A percentile compares a stretch with the other conserved stretches of the same genome.
Conservation (phyloP, 2,113 vertebrate species). For the Dasyprocta punctata region DNA sequence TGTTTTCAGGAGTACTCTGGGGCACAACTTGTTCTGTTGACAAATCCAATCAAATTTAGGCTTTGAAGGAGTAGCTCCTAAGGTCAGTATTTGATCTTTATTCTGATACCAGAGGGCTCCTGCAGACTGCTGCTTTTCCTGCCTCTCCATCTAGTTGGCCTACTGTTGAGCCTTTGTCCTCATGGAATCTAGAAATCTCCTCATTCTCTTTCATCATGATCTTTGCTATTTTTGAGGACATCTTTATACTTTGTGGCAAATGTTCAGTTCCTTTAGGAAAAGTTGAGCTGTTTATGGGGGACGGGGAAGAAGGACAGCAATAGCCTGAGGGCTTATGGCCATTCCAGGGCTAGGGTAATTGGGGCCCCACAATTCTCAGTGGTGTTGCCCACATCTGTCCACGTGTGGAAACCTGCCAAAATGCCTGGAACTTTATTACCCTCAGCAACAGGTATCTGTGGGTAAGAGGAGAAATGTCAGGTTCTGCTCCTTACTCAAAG, state of each 20-base stretch:
- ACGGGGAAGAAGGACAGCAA: background rate
- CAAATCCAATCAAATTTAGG: background rate
- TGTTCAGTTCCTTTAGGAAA: background rate
- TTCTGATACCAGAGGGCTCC: background rate
- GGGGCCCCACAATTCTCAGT: background rate
- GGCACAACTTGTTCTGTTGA: background rate
- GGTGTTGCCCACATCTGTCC: background rate
- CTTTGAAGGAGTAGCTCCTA: background rate
- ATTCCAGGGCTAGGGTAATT: background rate
- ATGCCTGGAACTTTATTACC: background rate
- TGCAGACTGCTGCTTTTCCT: background rate
- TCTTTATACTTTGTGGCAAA: background rate
- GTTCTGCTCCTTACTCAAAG: background rate
- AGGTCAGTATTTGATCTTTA: background rate
- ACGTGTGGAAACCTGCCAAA: background rate
- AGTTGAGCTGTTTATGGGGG: background rate
- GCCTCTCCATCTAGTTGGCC: background rate
- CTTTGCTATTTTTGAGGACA: background rate
- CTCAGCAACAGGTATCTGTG: background rate
- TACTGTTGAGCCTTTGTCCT: background rate
- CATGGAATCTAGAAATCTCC: background rate
- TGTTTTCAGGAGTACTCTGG: background rate
- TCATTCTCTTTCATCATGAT: background rate
- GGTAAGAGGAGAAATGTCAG: background rate
- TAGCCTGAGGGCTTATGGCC: background rate